Percentiles rank a stretch among this genome's conserved stretches.
These are phyloP conservation scores for Anguilla megastoma DNA, from an alignment of 2,797 vertebrate species.

Conservation along the genomic window DNA sequence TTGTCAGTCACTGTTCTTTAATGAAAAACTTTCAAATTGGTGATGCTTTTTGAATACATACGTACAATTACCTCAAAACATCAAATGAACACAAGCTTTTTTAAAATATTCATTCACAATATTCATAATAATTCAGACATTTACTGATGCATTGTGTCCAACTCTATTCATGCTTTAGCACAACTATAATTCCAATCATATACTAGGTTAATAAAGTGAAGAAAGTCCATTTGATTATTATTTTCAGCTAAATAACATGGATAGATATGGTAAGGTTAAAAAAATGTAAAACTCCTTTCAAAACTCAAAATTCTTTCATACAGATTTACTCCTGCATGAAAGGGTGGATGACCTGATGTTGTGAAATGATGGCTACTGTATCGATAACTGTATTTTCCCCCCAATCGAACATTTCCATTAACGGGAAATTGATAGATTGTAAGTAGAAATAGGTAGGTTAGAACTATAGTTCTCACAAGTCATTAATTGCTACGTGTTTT, in stretches of 20 bases:
- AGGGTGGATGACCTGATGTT: conserved; percentile 50
- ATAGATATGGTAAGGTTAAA: background rate
- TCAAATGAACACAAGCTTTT: background rate
- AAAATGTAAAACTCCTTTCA: background rate
- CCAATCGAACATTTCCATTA: background rate
- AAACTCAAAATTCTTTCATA: conserved; percentile 20
- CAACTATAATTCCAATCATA: background rate
- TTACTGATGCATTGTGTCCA: background rate
- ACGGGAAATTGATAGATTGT: background rate
- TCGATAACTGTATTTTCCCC: conserved; percentile 40
- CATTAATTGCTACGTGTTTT: conserved; percentile 41
- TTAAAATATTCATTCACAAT: background rate
- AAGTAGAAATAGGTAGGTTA: conserved; percentile 16
- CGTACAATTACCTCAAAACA: background rate
- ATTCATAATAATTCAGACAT: background rate
- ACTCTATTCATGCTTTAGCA: background rate
- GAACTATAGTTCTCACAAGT: conserved; percentile 30
- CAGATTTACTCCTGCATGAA: conserved; percentile 35
- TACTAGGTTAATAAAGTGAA: background rate
- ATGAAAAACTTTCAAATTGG: background rate
- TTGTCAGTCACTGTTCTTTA: background rate
- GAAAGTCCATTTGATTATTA: background rate
- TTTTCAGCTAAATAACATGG: background rate
- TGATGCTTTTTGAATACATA: background rate
- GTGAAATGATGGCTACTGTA: conserved; percentile 70